Evolutionary conservation across 1,140 invertebrate species (phyloP).

Genomic region (Lordiphosa clarofinis): DNA sequence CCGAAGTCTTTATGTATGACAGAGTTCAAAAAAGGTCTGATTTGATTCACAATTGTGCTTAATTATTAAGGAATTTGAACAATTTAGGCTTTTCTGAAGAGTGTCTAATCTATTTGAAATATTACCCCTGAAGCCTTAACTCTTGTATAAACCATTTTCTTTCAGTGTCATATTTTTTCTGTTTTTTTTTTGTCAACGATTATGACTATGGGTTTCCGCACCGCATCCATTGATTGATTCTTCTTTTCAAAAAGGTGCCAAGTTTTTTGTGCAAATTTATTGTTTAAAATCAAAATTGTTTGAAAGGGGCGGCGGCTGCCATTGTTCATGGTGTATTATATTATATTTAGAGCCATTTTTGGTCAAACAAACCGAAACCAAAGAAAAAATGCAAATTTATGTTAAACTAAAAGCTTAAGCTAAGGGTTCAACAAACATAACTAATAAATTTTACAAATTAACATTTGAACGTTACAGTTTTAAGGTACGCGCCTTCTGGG

Average conservation of each 20-base stretch:
- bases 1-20: no score
- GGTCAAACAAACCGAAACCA: not conserved
- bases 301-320: not conserved
- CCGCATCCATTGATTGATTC: slow-evolving; percentile 9
- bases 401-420: not conserved
- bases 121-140: no score
- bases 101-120: no score
- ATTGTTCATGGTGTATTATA: slow-evolving; percentile 6
- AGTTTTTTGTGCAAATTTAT: slow-evolving; percentile 6
- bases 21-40: no score
- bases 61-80: no score
- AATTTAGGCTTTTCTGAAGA: no score
- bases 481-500: no score
- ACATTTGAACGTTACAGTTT: no score
- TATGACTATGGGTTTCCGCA: slow-evolving; percentile 4
- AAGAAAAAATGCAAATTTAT: slow-evolving; percentile 6
- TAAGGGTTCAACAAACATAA: not conserved
- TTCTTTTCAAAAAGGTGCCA: slow-evolving; percentile 7
- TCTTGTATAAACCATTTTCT: no score
- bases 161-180: not conserved
- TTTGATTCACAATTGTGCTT: no score
- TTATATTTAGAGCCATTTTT: not conserved
- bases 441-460: no score
- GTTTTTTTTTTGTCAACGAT: no score
- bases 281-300: slow-evolving; percentile 8